Percentiles rank a stretch among this genome's conserved stretches.
phyloP scores from a whole-genome alignment of 2,797 vertebrate genomes.

The Anas bernieri region DNA sequence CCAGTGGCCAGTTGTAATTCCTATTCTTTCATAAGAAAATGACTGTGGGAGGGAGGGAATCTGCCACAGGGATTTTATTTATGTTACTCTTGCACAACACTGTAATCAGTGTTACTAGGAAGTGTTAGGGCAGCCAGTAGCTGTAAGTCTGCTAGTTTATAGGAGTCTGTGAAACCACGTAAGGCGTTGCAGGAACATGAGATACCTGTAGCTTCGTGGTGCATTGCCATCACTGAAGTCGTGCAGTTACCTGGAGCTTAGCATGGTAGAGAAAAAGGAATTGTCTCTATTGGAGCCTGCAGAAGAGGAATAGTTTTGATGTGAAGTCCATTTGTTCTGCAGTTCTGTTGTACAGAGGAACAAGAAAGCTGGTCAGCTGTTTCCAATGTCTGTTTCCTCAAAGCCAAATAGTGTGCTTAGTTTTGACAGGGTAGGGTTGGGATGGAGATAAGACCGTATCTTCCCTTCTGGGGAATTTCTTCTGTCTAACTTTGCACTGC shows the following conservation, averaged over 20 bases:
- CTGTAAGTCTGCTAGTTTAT: not conserved
- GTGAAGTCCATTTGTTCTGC: not conserved
- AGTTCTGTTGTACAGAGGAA: not conserved
- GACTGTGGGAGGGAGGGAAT: not conserved
- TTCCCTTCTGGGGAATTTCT: not conserved
- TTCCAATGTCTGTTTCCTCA: not conserved
- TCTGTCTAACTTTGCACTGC: not conserved
- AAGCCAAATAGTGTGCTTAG: not conserved
- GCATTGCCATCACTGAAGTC: not conserved
- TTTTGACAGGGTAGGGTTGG: not conserved
- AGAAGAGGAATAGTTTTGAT: not conserved
- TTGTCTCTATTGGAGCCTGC: not conserved
- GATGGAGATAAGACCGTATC: not conserved
- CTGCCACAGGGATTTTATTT: conserved; percentile 23
- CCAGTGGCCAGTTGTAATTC: conserved; percentile 70
- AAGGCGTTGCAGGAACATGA: not conserved
- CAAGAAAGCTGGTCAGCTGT: not conserved
- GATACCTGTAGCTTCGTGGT: not conserved
- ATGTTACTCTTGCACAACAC: conserved; percentile 24
- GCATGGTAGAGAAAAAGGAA: not conserved
- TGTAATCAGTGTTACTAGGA: not conserved
- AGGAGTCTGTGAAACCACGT: not conserved
- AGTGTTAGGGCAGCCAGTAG: not conserved
- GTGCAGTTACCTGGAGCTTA: not conserved
- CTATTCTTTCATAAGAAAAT: conserved; percentile 30